Base-by-base conservation (phyloP, 1,140 invertebrate species). In the Rhysida immarginata region DNA sequence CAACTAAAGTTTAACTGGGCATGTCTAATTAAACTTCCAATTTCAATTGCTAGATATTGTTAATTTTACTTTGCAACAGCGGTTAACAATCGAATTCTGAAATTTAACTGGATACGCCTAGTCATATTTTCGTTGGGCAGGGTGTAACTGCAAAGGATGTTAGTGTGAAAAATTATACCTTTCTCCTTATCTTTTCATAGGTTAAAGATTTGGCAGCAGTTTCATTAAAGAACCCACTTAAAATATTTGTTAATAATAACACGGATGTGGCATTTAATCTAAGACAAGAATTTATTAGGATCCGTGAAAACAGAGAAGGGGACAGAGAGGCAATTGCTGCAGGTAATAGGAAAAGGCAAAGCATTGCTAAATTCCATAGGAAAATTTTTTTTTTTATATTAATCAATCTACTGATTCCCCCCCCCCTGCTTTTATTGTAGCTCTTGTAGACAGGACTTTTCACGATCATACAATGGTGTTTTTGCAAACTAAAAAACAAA, bases 201-300 rank as follows among this genome's bases (percentile, higher is more conserved):
- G 93, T 98, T 0, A 84, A 91, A 71, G 90, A 96, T 73, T 74
- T 99, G 44, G 91, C 89, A 0, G 77, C 87, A 1, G 83, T 98
- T 0, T 96, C 93, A 0, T 72, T 98, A 2, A 81, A 84, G 45
- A 85, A 89, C 59, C 95, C 96, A 0, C 83, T 96, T 8, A 92
- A 87, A 71, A 78, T 98, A 53, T 75, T 76, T 62, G 85, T 98
- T 0, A 91, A 98, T 67, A 92, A 87, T 55, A 97, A 95, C 71
- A 88, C 89, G 65, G 86, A 95, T 64, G 91, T 97, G 2, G 93
- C 95, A 1, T 86, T 88, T 58, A 94, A 96, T 74, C 73, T 99
- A 2, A 73, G 91, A 18, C 96, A 99, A 72, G 95, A 99, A 74
- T 99, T 98, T 72, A 80, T 99, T 53, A 80, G 89, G 43, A 85